Evolutionary conservation across 2,113 vertebrate genomes (phyloP), one percentile per base, ranked within the genome.

Genomic region (Oxyruncus cristatus): DNA sequence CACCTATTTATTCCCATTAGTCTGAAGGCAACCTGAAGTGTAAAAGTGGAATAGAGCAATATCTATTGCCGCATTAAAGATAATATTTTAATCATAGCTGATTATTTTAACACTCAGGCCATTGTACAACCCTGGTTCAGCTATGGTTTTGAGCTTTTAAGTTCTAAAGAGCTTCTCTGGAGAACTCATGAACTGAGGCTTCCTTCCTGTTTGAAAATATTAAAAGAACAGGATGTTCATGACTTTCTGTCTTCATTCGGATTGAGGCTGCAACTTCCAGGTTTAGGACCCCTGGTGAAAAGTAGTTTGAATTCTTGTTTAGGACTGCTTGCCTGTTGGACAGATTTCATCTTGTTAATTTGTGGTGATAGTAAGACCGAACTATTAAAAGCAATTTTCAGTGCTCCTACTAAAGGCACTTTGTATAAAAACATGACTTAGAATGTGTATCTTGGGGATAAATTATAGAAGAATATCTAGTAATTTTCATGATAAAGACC

Each of bases 401-500:
- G 63, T 78, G 83, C 89, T 89, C 37, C 81, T 77, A 27, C 92
- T 84, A 87, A 96, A 95, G 91, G 90, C 82, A 94, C 79, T 95
- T 97, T 76, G 78, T 95, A 92, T 93, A 94, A 94, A 94, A 95
- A 89, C 75, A 88, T 91, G 85, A 88, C 92, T 92, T 93, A 76
- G 92, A 97, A 96, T 96, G 85, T 93, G 96, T 94, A 89, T 95
- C 96, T 94, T 96, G 96, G 96, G 96, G 91, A 97, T 97, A 97
- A 95, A 97, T 97, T 97, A 96, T 81, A 89, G 92, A 94, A 94
- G 87, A 95, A 93, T 96, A 90, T 83, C 87, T 97, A 92, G 92
- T 96, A 89, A 95, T 96, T 97, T 94, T 96, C 88, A 85, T 97
- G 95, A 95, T 97, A 95, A 96, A 97, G 92, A 92, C 86, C 76